Base-by-base conservation (phyloP, 92 coral and sea anemone species). In the Phenganax stokvisi region DNA sequence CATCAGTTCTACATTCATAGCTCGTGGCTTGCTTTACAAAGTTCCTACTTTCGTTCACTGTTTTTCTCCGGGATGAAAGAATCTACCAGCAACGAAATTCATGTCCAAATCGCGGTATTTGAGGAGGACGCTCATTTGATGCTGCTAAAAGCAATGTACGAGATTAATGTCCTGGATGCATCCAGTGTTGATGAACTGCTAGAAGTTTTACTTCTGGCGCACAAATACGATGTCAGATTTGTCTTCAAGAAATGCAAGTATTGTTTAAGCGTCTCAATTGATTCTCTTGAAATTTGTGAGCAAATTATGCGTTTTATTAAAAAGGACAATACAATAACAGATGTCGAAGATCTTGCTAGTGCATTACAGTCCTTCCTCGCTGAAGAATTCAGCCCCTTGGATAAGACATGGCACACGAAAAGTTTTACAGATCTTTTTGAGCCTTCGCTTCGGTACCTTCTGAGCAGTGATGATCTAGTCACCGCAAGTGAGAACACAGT, bases 201-300 rank as follows among this genome's bases (percentile, higher is more conserved):
- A 4, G 71, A 64, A 27, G 71, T 64, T 64, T 64, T 64, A 47
- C 20, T 3, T 20, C 71, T 64, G 20, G 31, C 71, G 20, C 71
- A 64, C 6, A 64, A 64, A 64, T 64, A 64, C 47, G 71, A 64
- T 11, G 71, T 64, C 37, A 64, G 3, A 27, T 64, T 64, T 64
- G 71, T 59, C 65, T 59, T 59, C 17, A 59, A 59, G 17, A 59
- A 59, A 59, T 9, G 65, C 65, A 59, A 59, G 71, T 64, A 64
- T 64, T 17, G 30, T 44, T 74, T 54, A 74, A 31, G n/a, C 56
- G 76, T 8, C 16, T 15, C 56, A 2, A 53, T 74, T 59, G 78
- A 51, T 54, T 74, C 78, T 3, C 60, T 74, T 25, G 78, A 74
- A 0, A 74, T 55, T 55, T 74, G 78, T 55, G 63, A 74, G 78